These are phyloP conservation scores for Jacana jacana DNA, from an alignment of 2,113 vertebrate species.

Conservation along the genomic window DNA sequence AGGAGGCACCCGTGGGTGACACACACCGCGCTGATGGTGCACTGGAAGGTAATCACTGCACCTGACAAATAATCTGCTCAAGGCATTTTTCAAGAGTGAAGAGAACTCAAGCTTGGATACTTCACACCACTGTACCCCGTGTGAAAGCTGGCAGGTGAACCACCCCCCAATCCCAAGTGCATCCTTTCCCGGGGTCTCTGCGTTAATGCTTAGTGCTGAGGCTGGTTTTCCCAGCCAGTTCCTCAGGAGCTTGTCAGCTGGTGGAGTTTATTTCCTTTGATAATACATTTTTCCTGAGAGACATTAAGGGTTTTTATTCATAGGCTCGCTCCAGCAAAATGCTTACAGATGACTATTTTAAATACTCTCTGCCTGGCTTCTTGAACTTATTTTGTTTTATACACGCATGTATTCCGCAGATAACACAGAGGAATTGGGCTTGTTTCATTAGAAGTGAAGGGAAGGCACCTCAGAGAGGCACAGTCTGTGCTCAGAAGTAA, in stretches of 20 bases:
- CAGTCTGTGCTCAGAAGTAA: neutral
- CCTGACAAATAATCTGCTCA: neutral
- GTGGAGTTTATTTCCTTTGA: neutral
- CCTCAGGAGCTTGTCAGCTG: neutral
- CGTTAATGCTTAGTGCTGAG: rapidly evolving
- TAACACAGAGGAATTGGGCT: neutral
- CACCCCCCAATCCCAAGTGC: neutral
- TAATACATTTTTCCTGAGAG: neutral
- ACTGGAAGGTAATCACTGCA: rapidly evolving
- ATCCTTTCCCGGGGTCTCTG: neutral
- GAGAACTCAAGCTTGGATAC: too few relatives aligned
- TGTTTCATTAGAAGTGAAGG: neutral
- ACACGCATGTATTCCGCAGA: neutral
- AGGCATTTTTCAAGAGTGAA: neutral
- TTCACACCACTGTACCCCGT: neutral
- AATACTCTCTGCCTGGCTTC: neutral
- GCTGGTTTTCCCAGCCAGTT: neutral
- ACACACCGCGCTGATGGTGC: rapidly evolving
- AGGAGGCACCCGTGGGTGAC: neutral
- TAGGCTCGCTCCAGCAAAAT: neutral
- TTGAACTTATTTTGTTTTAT: neutral
- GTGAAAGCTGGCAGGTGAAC: neutral
- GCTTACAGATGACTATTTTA: neutral
- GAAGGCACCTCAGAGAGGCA: neutral
- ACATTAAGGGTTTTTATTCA: neutral